Evolutionary conservation across 1,140 invertebrate species (phyloP).

Genomic region (Fopius arisanus): DNA sequence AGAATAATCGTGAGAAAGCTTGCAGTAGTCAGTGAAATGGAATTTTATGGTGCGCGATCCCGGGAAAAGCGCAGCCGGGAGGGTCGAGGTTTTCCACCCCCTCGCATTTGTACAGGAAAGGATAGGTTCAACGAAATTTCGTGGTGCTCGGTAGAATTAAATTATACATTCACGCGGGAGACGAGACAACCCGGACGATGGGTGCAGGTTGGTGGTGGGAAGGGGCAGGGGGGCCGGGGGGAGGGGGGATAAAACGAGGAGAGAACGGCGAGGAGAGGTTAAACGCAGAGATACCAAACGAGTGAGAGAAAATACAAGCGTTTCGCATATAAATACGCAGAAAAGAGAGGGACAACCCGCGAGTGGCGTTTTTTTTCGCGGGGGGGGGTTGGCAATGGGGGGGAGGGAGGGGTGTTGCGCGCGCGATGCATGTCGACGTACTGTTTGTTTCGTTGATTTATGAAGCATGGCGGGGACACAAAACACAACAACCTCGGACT

Average conservation of each 20-base stretch:
- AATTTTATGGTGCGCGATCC: not conserved
- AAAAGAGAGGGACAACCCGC: not conserved
- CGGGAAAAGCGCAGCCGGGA: slow-evolving; percentile 27
- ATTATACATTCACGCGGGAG: slow-evolving; percentile 49
- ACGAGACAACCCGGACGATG: not conserved
- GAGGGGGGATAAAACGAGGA: slow-evolving; percentile 28
- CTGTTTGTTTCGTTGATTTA: slow-evolving; percentile 63
- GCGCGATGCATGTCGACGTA: slow-evolving; percentile 52
- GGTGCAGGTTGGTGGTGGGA: too few relatives aligned
- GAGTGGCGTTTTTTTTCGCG: too few relatives aligned
- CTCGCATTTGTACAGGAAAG: slow-evolving; percentile 5
- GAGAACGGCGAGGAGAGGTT: not conserved
- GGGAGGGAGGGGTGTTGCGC: slow-evolving; percentile 29
- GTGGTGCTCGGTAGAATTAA: slow-evolving; percentile 41
- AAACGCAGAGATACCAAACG: slow-evolving; percentile 1
- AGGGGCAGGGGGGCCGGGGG: slow-evolving; percentile 28
- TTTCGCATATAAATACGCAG: not conserved
- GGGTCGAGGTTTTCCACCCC: slow-evolving; percentile 19
- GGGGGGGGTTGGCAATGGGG: too few relatives aligned
- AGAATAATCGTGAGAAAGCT: slow-evolving; percentile 1
- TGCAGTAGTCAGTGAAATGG: not conserved
- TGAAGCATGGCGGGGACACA: slow-evolving; percentile 59
- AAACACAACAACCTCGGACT: slow-evolving; percentile 50
- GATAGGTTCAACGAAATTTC: slow-evolving; percentile 31
- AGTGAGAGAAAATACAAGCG: not conserved